Evolutionary conservation across 2,888 invertebrate genomes (phyloP).

Genomic region (Liopterus haemorrhoidalis): DNA sequence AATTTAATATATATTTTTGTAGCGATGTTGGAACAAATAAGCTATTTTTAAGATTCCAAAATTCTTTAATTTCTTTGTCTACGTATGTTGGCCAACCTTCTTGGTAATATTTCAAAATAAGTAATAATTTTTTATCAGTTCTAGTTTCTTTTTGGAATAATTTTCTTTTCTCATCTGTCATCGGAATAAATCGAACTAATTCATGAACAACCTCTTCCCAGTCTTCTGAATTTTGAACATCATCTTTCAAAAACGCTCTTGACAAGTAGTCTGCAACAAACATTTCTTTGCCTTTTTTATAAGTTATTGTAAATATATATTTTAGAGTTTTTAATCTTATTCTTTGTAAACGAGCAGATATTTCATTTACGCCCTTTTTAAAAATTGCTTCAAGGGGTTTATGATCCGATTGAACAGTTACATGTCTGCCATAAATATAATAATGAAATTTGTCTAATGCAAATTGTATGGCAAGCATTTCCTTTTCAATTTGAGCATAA

Average conservation of each 20-base stretch:
- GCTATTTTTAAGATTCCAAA: conserved; percentile 12
- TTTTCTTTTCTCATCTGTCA: background rate
- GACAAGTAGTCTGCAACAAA: conserved; percentile 3
- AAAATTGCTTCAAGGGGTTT: conserved; percentile 12
- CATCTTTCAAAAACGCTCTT: conserved; percentile 1
- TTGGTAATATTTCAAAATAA: conserved; percentile 11
- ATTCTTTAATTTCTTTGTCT: conserved; percentile 5
- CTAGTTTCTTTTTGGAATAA: conserved; percentile 21
- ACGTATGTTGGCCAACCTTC: conserved; percentile 15
- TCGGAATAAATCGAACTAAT: background rate
- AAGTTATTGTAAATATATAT: conserved; percentile 1
- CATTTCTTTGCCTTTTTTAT: conserved; percentile 4
- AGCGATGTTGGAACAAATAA: conserved; percentile 16
- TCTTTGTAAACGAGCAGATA: conserved; percentile 4
- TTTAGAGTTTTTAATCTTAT: conserved; percentile 3
- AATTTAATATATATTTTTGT: conserved; percentile 16
- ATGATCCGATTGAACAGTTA: conserved; percentile 5
- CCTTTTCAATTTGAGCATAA: background rate
- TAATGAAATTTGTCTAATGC: conserved; percentile 1
- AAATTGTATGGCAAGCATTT: background rate
- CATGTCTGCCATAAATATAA: background rate
- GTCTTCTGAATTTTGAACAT: background rate
- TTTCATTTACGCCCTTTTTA: conserved; percentile 2
- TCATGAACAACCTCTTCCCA: conserved; percentile 1
- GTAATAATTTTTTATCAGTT: conserved; percentile 5